Evolutionary conservation across 1,140 invertebrate species (phyloP), one percentile per base, ranked within the genome.

Genomic region (Anastatus disparis): DNA sequence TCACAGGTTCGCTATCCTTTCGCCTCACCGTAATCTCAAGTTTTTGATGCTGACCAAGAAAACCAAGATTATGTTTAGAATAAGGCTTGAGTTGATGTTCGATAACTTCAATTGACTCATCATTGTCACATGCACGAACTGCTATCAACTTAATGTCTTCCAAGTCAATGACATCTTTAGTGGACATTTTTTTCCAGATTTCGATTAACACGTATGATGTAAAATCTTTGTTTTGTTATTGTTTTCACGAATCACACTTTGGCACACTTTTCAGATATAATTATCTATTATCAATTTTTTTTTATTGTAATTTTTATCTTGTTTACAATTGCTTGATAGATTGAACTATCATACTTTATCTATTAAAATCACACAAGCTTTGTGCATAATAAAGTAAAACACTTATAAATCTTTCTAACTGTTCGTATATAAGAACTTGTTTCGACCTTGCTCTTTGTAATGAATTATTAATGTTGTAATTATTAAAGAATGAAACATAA

Each of bases 21-120:
- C 15, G 38, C 20, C 44, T 52, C 0, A 64, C 29, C 2, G 0
- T 26, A 3, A 81, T 73, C 40, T 35, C 71, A 20, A 82, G 44
- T 64, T 74, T 73, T 70, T 81, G 79, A 73, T 90, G 88, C 15
- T 84, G 81, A 1, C 87, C 87, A 9, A 89, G 70, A 70, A 86
- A 89, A 40, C 89, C 89, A 2, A 86, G 70, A 3, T 82, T 85
- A 44, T 77, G 75, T 0, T 82, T 76, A 2, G 80, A 79, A 38
- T 81, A 82, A 15, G 74, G 40, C 12, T 50, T 44, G 17, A 83
- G 15, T 10, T 27, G 58, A 12, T 78, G 79, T n/a, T 78, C 70
- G 0, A 80, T 15, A 0, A 81, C 44, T 24, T 77, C 62, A 0
- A 59, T 31, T 0, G 40, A 35, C 24, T 46, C 55, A 3, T 80